A percentile compares a stretch with the other conserved stretches of the same genome.
Evolutionary conservation across 2,888 invertebrate species (phyloP).

Genomic region (Oxycera nigricornis): DNA sequence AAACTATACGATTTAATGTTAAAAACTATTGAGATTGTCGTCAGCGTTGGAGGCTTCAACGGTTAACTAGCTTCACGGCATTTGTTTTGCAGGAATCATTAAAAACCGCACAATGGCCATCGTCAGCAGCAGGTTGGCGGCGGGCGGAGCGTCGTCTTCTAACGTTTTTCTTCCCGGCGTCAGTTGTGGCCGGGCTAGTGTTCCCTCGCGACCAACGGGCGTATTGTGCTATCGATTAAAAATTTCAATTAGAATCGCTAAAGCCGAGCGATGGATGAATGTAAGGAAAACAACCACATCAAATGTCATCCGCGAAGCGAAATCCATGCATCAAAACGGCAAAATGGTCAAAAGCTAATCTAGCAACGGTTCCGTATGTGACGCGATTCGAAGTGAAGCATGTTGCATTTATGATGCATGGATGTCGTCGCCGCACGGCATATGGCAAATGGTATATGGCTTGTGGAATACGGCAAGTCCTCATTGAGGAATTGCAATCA

Average conservation of each 20-base stretch:
- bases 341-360: constrained; percentile 20
- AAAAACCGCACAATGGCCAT: background rate
- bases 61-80: too few species aligned
- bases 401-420: constrained; percentile 37
- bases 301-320: constrained; percentile 38
- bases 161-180: background rate
- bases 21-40: too few species aligned
- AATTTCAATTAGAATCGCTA: constrained; percentile 38
- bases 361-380: constrained; percentile 14
- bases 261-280: constrained; percentile 27
- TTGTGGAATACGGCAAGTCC: constrained; percentile 6
- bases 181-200: background rate
- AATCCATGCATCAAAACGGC: constrained; percentile 38
- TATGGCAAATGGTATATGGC: constrained; percentile 11
- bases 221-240: constrained; percentile 32
- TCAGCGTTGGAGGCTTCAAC: too few species aligned
- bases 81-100: background rate
- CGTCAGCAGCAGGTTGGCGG: background rate
- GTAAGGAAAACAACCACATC: constrained; percentile 36
- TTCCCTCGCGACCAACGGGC: background rate
- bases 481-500: constrained; percentile 36
- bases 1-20: too few species aligned
- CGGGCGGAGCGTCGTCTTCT: background rate
- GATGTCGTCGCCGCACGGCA: constrained; percentile 18
- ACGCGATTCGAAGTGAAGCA: constrained; percentile 35